Evolutionary conservation across 1,140 invertebrate species (phyloP).

Genomic region (Helicoverpa zea): DNA sequence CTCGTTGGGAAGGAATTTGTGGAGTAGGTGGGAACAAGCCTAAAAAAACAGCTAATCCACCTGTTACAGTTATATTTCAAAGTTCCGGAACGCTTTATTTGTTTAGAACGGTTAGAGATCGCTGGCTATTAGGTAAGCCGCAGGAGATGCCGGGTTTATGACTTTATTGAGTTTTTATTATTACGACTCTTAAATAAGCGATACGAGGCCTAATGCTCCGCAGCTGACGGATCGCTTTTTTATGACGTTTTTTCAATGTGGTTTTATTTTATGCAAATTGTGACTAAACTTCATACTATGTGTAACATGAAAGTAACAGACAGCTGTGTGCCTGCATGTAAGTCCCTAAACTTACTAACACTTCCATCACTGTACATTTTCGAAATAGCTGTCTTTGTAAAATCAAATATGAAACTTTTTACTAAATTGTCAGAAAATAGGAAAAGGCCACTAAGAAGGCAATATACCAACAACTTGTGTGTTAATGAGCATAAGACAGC

Average conservation of each 20-base stretch:
- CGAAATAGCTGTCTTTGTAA: too few species aligned
- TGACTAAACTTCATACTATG: not conserved
- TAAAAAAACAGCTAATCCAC: constrained; percentile 55
- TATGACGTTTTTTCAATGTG: not conserved
- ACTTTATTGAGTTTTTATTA: constrained; percentile 79
- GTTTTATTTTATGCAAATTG: not conserved
- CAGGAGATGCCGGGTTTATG: constrained; percentile 79
- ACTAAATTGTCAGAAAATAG: too few species aligned
- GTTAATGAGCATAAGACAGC: too few species aligned
- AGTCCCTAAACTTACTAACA: too few species aligned
- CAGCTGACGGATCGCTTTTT: constrained; percentile 47
- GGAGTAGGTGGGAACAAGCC: too few species aligned
- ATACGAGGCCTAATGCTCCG: constrained; percentile 50
- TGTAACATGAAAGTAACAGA: too few species aligned
- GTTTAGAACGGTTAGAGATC: constrained; percentile 76
- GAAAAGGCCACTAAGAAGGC: too few species aligned
- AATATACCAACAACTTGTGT: too few species aligned
- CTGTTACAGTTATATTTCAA: constrained; percentile 56
- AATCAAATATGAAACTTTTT: too few species aligned
- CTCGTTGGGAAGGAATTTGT: too few species aligned
- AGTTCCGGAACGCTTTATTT: constrained; percentile 75
- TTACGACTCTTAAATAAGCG: constrained; percentile 58
- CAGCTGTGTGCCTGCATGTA: too few species aligned
- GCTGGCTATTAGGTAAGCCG: constrained; percentile 80
- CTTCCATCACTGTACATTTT: too few species aligned